These are phyloP conservation scores for Eurystomus gularis DNA, from an alignment of 2,113 vertebrate genomes.

Conservation along the genomic window DNA sequence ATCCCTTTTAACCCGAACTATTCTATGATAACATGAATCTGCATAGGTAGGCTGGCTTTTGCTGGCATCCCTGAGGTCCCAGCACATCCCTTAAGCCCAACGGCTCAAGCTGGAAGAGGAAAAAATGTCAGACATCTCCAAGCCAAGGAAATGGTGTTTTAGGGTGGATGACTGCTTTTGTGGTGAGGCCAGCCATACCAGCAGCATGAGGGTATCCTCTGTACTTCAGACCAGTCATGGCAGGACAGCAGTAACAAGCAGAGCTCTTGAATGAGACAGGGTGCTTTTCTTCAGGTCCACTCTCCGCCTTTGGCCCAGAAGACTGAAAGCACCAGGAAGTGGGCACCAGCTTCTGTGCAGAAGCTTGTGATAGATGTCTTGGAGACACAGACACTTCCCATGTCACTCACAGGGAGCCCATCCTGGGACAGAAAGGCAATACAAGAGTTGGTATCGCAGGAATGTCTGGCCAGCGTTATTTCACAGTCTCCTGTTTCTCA, in stretches of 20 bases:
- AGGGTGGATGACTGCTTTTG: not conserved
- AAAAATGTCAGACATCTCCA: not conserved
- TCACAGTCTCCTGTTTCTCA: not conserved
- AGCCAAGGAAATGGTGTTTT: not conserved
- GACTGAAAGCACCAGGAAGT: not conserved
- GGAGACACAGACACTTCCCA: not conserved
- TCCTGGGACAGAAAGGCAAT: not conserved
- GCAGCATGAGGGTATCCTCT: not conserved
- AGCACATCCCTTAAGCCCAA: not conserved
- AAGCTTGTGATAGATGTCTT: not conserved
- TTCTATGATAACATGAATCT: not conserved
- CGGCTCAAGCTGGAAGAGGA: not conserved
- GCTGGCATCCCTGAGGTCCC: not conserved
- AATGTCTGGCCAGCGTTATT: not conserved
- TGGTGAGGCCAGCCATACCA: not conserved
- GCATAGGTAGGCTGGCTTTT: not conserved
- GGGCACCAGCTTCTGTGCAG: not conserved
- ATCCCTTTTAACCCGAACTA: no score
- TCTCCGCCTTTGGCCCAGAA: not conserved
- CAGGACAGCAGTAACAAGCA: not conserved
- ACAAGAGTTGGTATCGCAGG: accelerated
- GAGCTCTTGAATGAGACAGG: not conserved
- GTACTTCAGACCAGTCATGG: not conserved
- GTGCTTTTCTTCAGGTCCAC: not conserved
- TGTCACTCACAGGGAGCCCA: not conserved